Base-by-base conservation (phyloP, 2,888 invertebrate genomes). In the Rhagonycha lutea region DNA sequence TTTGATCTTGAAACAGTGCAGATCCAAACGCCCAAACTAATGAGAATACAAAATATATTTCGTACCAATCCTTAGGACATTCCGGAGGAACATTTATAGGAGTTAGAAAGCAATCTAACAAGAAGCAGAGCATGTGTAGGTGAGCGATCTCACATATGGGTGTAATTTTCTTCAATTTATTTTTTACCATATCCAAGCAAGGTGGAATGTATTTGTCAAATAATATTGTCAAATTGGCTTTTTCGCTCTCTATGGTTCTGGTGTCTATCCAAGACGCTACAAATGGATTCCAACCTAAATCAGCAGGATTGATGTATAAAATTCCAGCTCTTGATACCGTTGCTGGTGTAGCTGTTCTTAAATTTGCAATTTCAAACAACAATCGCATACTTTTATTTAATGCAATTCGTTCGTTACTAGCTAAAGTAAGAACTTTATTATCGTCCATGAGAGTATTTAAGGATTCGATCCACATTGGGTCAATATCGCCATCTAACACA, bases 381-480 rank as follows among this genome's bases (percentile, higher is more conserved):
- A 98, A 89, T 68, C 98, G 90, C 98, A 98, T 98, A 28, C 92
- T 90, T 80, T 94, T 93, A 0, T 96, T 97, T 70, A 98, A 88
- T 0, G 98, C 96, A 75, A 98, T 98, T 72, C 98, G 91, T 88
- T 98, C 98, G 84, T 98, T 98, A 87, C 97, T 97, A 7, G 98
- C 98, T 81, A 98, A 88, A 0, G 98, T 98, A 79, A 98, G 86
- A 5, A 97, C 95, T 90, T 98, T 98, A 87, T 98, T 98, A 86
- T 98, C 98, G 86, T 98, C 98, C 98, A 98, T 98, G 14, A 98
- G 93, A 3, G 98, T 98, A 86, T 98, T 98, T 28, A 98, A 90
- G 32, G 97, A 97, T 88, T 98, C 98, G 84, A 98, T 98, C 98
- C 98, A 98, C 97, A 98, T 98, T 1, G 98, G 98, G 89, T 98